These are phyloP conservation scores for Corydoras maculifer DNA, from an alignment of 2,113 vertebrate species.

Conservation along the genomic window DNA sequence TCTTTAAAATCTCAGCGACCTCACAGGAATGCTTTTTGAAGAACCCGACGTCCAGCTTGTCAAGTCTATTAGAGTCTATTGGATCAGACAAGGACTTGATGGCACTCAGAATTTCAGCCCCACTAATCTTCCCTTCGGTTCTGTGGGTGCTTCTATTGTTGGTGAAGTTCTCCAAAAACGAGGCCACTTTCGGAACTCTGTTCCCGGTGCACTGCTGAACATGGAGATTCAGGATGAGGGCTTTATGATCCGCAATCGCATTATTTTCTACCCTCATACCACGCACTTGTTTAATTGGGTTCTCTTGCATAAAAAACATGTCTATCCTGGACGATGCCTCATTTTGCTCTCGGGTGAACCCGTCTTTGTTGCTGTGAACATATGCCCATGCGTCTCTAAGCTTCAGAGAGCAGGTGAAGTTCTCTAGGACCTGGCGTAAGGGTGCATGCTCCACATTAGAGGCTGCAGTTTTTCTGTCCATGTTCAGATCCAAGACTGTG, in stretches of 20 bases:
- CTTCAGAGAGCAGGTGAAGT: constrained; percentile 20
- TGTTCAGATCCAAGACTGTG: constrained; percentile 24
- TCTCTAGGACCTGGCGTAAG: constrained; percentile 12
- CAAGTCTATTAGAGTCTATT: neutral
- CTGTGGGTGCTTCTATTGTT: neutral
- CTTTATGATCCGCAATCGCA: constrained; percentile 30
- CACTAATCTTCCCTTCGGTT: constrained; percentile 20
- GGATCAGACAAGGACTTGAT: constrained; percentile 14
- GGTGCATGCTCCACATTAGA: neutral
- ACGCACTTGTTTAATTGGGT: constrained; percentile 40
- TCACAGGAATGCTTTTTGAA: neutral
- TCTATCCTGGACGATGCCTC: constrained; percentile 23
- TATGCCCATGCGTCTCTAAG: constrained; percentile 22
- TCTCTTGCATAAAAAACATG: constrained; percentile 26
- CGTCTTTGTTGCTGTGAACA: neutral
- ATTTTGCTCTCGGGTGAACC: neutral
- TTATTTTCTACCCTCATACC: neutral
- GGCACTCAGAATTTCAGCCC: constrained; percentile 26
- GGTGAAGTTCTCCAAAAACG: accelerated
- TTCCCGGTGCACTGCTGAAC: neutral
- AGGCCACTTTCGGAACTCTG: neutral
- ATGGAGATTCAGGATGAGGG: neutral
- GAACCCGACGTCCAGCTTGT: accelerated
- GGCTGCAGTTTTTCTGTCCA: constrained; percentile 4
- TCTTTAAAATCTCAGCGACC: constrained; percentile 7